A percentile compares a stretch with the other conserved stretches of the same genome.
These are phyloP conservation scores for Progne subis DNA, from an alignment of 2,113 vertebrate genomes.

Conservation along the genomic window DNA sequence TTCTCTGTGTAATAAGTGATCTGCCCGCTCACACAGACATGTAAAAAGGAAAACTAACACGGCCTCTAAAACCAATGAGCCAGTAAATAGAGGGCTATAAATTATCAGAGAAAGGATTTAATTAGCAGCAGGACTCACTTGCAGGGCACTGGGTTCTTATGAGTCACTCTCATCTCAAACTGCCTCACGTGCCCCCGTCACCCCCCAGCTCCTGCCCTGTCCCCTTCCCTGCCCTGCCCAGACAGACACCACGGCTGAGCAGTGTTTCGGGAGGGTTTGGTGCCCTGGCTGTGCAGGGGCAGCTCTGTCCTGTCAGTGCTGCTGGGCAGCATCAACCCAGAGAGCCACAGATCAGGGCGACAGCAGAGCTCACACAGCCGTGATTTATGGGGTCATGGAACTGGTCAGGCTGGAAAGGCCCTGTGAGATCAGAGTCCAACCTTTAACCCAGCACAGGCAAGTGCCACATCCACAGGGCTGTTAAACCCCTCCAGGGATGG, in stretches of 20 bases:
- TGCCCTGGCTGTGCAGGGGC: not conserved
- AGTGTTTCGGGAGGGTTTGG: not conserved
- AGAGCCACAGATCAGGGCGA: not conserved
- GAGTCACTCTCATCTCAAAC: not conserved
- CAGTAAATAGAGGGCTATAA: constrained; percentile 49
- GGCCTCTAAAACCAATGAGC: constrained; percentile 63
- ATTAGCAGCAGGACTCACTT: constrained; percentile 10
- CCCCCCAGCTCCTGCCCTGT: accelerated
- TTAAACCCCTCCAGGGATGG: not conserved
- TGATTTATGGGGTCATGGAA: not conserved
- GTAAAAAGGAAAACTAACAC: constrained; percentile 36
- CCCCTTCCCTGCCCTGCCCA: not conserved
- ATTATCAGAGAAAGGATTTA: constrained; percentile 51
- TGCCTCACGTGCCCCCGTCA: accelerated
- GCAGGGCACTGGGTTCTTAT: not conserved
- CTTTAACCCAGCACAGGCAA: not conserved
- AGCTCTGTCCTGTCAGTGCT: not conserved
- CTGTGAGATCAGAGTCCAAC: not conserved
- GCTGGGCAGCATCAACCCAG: not conserved
- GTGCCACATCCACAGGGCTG: not conserved
- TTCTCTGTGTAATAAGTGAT: not conserved
- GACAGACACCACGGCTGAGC: not conserved
- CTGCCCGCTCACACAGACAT: not conserved
- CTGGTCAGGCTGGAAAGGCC: not conserved
- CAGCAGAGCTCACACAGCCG: accelerated